Percentiles rank a stretch among this genome's conserved stretches.
These are phyloP conservation scores for Neomorphus geoffroyi DNA, from an alignment of 2,797 vertebrate species.

Conservation along the genomic window DNA sequence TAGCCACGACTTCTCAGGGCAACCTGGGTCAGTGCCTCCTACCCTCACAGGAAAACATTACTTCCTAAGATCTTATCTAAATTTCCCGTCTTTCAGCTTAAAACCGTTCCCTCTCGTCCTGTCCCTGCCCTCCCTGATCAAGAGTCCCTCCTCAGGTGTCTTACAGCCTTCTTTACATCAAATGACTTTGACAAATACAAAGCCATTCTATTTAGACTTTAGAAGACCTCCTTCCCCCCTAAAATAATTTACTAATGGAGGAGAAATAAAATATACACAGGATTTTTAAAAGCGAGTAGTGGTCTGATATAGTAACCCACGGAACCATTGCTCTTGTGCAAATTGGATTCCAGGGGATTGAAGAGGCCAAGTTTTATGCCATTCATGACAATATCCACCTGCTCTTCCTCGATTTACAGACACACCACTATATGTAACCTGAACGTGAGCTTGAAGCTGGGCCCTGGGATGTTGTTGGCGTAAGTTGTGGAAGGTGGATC, in stretches of 20 bases:
- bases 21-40: too few species aligned
- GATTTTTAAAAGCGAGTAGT: background rate
- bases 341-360: background rate
- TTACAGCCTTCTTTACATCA: too few species aligned
- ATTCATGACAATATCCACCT: background rate
- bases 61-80: too few species aligned
- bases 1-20: too few species aligned
- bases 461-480: background rate
- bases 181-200: background rate
- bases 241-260: background rate
- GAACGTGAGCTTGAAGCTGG: background rate
- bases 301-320: background rate
- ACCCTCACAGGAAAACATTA: too few species aligned
- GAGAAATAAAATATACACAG: rapidly evolving
- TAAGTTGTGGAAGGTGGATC: background rate
- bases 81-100: too few species aligned
- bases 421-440: rapidly evolving
- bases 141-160: too few species aligned
- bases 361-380: background rate
- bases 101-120: too few species aligned
- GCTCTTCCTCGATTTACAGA: background rate
- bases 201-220: background rate
- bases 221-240: background rate
- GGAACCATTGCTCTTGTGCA: background rate
- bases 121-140: too few species aligned